Evolutionary conservation across 2,888 invertebrate genomes (phyloP).

Genomic region (Caradrina kadenii): DNA sequence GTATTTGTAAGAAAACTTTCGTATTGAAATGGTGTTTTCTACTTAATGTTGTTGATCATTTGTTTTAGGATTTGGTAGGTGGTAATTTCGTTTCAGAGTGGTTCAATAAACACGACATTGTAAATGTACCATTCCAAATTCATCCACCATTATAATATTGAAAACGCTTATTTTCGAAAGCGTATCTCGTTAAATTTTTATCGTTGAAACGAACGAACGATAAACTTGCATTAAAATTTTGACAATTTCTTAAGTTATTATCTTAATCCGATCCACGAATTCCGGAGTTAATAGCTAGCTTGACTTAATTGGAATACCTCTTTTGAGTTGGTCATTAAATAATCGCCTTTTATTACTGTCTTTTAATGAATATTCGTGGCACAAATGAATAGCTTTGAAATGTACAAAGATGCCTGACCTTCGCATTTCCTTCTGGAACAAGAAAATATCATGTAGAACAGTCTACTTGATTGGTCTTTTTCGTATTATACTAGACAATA

Average conservation of each 20-base stretch:
- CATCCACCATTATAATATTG: constrained; percentile 37
- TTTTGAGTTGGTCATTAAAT: constrained; percentile 52
- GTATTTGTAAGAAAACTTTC: too few species aligned
- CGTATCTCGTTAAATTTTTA: constrained; percentile 34
- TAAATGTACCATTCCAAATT: constrained; percentile 14
- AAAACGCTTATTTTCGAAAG: constrained; percentile 27
- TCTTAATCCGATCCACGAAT: constrained; percentile 53
- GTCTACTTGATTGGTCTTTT: too few species aligned
- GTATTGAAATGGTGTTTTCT: too few species aligned
- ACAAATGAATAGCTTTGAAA: constrained; percentile 15
- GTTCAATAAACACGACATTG: constrained; percentile 14
- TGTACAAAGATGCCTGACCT: background rate
- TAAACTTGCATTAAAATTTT: constrained; percentile 39
- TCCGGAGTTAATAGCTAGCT: constrained; percentile 63
- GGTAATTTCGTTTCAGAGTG: constrained; percentile 4
- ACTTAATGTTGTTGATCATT: constrained; percentile 1
- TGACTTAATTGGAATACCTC: constrained; percentile 65
- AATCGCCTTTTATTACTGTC: constrained; percentile 47
- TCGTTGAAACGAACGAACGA: constrained; percentile 15
- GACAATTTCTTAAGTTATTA: constrained; percentile 50
- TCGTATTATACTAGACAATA: too few species aligned
- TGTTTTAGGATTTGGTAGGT: background rate
- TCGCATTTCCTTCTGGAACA: background rate
- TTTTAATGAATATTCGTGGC: constrained; percentile 17
- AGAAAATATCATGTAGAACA: too few species aligned